Base-by-base conservation (phyloP, 2,113 vertebrate genomes). In the Scatophagus argus region DNA sequence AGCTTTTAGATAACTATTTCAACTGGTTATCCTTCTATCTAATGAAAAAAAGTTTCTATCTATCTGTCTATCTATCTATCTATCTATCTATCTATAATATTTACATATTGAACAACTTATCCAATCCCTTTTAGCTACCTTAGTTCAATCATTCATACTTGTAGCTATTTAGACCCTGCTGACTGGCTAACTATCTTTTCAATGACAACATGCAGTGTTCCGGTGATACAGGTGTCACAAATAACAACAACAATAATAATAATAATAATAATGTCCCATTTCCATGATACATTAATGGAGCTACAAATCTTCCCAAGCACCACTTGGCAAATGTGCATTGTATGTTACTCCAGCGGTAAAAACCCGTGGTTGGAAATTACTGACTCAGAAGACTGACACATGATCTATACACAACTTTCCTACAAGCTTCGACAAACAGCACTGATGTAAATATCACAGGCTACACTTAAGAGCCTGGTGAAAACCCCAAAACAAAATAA, bases 401-500 rank as follows among this genome's bases (percentile, higher is more conserved):
- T 43, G 11, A 25, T 39, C 31, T 38, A 21, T 16, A 58, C 12
- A 17, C 29, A 46, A 36, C 43, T 21, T 12, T 61, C 34, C 6
- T 3, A 3, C 27, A 25, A 60, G 29, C 8, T 46, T 5, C 23
- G 29, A 38, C 12, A 6, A 32, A 25, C 10, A 8, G 12, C 27
- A 10, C 10, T 29, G 29, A 12, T 8, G 25, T 16, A 36, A 66
- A 51, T 23, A 25, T 14, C 10, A 12, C 1, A 80, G 36, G 31
- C 17, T 25, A 55, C 7, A 5, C 43, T 54, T 52, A 19, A 59
- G 47, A 66, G 39, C 3, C 1, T 51, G 59, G 29, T 6, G 27
- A 60, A 38, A 61, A 75, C 49, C n/a, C n/a, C 55, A 58, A 84
- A 87, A 83, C 74, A 67, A 83, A 90, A 90, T 86, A 89, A 64